These are phyloP conservation scores for Spongilla lacustris DNA, from an alignment of 37 sponge, comb jelly and placozoan species.

Conservation along the genomic window DNA sequence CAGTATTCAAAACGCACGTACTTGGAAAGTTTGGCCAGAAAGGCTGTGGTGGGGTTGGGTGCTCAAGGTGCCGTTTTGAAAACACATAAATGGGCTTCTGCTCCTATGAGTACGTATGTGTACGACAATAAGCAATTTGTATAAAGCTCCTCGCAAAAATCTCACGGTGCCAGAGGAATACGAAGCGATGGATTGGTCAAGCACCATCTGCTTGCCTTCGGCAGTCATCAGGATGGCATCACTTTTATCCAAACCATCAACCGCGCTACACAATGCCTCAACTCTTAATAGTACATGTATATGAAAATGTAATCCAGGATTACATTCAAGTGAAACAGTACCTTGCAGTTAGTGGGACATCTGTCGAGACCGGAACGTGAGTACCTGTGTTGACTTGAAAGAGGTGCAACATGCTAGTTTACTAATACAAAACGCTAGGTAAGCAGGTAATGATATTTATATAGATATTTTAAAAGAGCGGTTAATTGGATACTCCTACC, in stretches of 20 bases:
- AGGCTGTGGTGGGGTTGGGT: background rate
- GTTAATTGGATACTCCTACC: background rate
- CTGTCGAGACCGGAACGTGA: background rate
- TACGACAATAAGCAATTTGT: background rate
- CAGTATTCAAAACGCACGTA: background rate
- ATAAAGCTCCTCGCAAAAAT: background rate
- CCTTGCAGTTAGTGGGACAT: background rate
- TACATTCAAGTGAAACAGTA: background rate
- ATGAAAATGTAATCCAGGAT: background rate
- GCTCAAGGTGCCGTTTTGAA: conserved; percentile 15
- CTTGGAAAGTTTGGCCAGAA: background rate
- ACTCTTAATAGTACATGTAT: conserved; percentile 33
- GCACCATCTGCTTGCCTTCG: conserved; percentile 59
- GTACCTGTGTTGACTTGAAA: background rate
- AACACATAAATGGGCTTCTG: conserved; percentile 56
- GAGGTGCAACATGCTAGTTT: background rate
- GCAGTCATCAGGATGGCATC: conserved; percentile 33
- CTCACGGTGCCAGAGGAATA: conserved; percentile 55
- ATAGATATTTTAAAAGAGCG: background rate
- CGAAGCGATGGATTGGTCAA: conserved; percentile 22
- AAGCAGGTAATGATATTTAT: background rate
- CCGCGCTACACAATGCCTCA: conserved; percentile 30
- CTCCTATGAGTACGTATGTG: conserved; percentile 27
- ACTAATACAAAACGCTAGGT: background rate
- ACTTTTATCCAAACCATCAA: conserved; percentile 17